Conservation (phyloP, 2,797 vertebrate species). For the Anabas testudineus region DNA sequence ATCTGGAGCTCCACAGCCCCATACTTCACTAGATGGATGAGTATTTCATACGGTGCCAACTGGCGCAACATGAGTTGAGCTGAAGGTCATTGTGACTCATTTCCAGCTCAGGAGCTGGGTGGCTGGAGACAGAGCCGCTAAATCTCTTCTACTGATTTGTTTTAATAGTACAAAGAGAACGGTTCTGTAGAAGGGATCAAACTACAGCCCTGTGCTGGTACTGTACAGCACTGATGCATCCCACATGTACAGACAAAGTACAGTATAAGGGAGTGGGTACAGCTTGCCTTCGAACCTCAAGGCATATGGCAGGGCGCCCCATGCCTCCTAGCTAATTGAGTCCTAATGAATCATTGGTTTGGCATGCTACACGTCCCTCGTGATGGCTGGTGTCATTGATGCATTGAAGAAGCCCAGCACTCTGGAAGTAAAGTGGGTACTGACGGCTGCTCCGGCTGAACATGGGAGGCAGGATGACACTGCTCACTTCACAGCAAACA, state of each 20-base stretch:
- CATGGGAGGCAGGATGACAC: constrained; percentile 48
- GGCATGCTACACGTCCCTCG: constrained; percentile 74
- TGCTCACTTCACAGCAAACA: constrained; percentile 49
- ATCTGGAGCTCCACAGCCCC: constrained; percentile 72
- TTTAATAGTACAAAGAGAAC: constrained; percentile 54
- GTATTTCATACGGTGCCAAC: constrained; percentile 77
- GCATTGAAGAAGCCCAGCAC: constrained; percentile 71
- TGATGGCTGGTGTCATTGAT: constrained; percentile 78
- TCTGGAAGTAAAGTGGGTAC: constrained; percentile 64
- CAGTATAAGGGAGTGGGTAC: constrained; percentile 63
- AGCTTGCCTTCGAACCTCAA: constrained; percentile 71
- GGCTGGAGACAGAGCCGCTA: constrained; percentile 56
- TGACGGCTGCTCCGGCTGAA: constrained; percentile 54
- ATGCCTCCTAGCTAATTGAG: constrained; percentile 80
- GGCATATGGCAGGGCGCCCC: constrained; percentile 79
- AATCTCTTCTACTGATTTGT: constrained; percentile 57
- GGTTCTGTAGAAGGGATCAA: constrained; percentile 30
- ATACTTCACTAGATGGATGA: constrained; percentile 79
- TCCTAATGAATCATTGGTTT: constrained; percentile 85
- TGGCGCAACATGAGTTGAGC: constrained; percentile 77
- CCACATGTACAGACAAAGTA: constrained; percentile 51
- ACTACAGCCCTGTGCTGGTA: constrained; percentile 30
- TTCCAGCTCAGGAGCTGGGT: constrained; percentile 62
- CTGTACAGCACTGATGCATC: constrained; percentile 32
- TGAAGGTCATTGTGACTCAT: constrained; percentile 82